Conservation (phyloP, 2,888 invertebrate genomes). For the Pyrrhia umbra region DNA sequence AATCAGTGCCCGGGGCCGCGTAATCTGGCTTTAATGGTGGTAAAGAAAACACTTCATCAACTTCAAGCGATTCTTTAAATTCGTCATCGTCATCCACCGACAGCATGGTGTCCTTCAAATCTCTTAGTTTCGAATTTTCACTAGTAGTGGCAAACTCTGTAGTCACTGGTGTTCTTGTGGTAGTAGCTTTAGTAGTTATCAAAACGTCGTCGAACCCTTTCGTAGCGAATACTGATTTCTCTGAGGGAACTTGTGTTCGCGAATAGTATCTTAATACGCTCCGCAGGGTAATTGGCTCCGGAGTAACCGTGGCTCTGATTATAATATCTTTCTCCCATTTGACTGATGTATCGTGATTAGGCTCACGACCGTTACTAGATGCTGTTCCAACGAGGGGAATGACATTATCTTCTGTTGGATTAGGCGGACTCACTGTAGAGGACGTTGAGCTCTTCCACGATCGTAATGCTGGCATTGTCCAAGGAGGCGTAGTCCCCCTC, state of each 20-base stretch:
- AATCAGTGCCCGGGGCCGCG: constrained; percentile 72
- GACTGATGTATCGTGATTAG: constrained; percentile 78
- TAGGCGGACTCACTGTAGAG: constrained; percentile 76
- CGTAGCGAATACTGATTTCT: constrained; percentile 73
- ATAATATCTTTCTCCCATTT: constrained; percentile 85
- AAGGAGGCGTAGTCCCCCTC: constrained; percentile 82
- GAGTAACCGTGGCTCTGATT: constrained; percentile 80
- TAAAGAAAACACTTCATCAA: constrained; percentile 86
- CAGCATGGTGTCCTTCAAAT: constrained; percentile 84
- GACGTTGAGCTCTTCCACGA: constrained; percentile 81
- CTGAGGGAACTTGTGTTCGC: constrained; percentile 72
- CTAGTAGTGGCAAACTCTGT: constrained; percentile 73
- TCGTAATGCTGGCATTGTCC: constrained; percentile 89
- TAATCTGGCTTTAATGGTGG: constrained; percentile 83
- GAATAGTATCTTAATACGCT: constrained; percentile 80
- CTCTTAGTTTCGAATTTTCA: constrained; percentile 77
- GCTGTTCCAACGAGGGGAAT: constrained; percentile 77
- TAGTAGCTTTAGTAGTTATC: constrained; percentile 80
- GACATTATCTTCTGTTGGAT: constrained; percentile 77
- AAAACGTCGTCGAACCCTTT: constrained; percentile 81
- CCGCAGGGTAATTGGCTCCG: constrained; percentile 79
- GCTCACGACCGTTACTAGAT: constrained; percentile 75
- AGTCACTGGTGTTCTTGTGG: constrained; percentile 68
- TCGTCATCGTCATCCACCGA: constrained; percentile 87
- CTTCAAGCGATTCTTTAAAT: constrained; percentile 85